Percentiles rank a stretch among this genome's conserved stretches.
Conservation (phyloP, 2,888 invertebrate species). For the Mellilla xanthometata region DNA sequence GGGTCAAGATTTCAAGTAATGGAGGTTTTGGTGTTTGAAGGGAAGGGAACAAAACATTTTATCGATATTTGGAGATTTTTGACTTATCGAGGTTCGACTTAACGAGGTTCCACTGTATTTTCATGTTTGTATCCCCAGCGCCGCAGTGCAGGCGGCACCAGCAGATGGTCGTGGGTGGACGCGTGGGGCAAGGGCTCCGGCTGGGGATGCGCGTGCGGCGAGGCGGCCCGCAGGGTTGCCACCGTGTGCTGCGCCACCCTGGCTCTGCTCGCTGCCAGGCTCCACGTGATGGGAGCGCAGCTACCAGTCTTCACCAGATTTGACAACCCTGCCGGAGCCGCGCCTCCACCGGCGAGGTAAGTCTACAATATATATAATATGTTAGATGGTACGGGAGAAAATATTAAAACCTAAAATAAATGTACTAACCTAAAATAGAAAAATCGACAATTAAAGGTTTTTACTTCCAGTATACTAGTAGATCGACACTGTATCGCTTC, state of each 20-base stretch:
- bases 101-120: too few species aligned
- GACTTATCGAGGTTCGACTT: too few species aligned
- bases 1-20: too few species aligned
- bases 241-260: conserved; percentile 92
- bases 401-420: too few species aligned
- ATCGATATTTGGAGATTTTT: too few species aligned
- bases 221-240: conserved; percentile 88
- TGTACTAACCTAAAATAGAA: too few species aligned
- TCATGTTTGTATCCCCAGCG: conserved; percentile 50
- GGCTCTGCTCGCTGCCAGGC: conserved; percentile 90
- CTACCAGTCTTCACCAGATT: conserved; percentile 97
- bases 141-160: conserved; percentile 51
- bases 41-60: too few species aligned
- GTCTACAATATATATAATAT: background rate
- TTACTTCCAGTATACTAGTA: too few species aligned
- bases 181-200: conserved; percentile 72
- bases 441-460: too few species aligned
- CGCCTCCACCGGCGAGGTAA: conserved; percentile 86
- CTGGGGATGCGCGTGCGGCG: conserved; percentile 78
- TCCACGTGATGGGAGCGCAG: conserved; percentile 98
- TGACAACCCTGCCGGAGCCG: conserved; percentile 98
- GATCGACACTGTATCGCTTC: too few species aligned
- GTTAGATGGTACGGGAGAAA: too few species aligned
- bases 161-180: conserved; percentile 71
- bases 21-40: too few species aligned